A percentile compares a stretch with the other conserved stretches of the same genome.
Conservation (phyloP, 2,113 vertebrate species). For the Pagrus major region DNA sequence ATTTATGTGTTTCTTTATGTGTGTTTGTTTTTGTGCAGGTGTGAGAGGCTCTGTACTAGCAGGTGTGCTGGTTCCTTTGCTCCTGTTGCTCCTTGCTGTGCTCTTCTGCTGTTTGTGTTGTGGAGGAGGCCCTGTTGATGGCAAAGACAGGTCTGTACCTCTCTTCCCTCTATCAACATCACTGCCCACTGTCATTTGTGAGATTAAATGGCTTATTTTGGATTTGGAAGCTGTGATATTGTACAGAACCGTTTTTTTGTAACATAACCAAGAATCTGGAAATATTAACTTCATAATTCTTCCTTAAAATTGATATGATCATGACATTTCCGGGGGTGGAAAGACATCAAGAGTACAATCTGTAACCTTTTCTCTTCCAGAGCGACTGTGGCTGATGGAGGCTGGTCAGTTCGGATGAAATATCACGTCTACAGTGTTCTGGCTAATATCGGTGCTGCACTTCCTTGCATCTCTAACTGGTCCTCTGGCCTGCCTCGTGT, state of each 20-base stretch:
- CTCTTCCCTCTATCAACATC: not conserved
- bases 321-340: not conserved
- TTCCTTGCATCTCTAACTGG: slow-evolving; percentile 89
- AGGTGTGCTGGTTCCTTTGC: slow-evolving; percentile 83
- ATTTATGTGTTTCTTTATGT: slow-evolving; percentile 12
- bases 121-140: slow-evolving; percentile 75
- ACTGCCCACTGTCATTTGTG: not conserved
- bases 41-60: slow-evolving; percentile 79
- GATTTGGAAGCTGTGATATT: no score
- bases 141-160: slow-evolving; percentile 87
- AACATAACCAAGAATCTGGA: not conserved
- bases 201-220: not conserved
- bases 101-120: slow-evolving; percentile 88
- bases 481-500: slow-evolving; percentile 92
- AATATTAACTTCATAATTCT: not conserved
- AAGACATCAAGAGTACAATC: not conserved
- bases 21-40: slow-evolving; percentile 70
- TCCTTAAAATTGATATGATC: not conserved
- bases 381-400: slow-evolving; percentile 73
- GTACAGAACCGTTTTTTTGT: not conserved
- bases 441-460: slow-evolving; percentile 86
- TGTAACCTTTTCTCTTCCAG: slow-evolving; percentile 48
- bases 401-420: slow-evolving; percentile 88
- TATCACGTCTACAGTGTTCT: slow-evolving; percentile 90
- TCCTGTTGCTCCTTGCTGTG: slow-evolving; percentile 86